Conservation (phyloP, 2,888 invertebrate genomes). For the Tetragonisca angustula region DNA sequence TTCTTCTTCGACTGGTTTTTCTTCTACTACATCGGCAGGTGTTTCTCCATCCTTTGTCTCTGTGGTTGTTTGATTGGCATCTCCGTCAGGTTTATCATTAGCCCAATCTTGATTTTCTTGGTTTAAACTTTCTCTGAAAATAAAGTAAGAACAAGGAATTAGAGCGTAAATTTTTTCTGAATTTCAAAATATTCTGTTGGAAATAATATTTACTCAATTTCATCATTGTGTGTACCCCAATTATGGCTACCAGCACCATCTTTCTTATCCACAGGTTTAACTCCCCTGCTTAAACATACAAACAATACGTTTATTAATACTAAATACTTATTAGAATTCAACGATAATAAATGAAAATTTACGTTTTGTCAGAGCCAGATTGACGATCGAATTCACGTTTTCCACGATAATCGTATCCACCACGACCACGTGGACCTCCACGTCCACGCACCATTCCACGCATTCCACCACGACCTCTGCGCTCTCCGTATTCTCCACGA, state of each 20-base stretch:
- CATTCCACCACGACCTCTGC: slow-evolving; percentile 81
- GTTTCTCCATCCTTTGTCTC: slow-evolving; percentile 78
- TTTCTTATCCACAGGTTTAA: slow-evolving; percentile 96
- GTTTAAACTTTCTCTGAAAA: slow-evolving; percentile 80
- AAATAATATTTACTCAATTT: slow-evolving; percentile 89
- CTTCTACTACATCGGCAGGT: slow-evolving; percentile 79
- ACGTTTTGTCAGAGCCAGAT: slow-evolving; percentile 97
- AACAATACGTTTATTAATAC: slow-evolving; percentile 7
- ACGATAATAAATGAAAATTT: slow-evolving; percentile 61
- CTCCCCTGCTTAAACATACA: slow-evolving; percentile 86
- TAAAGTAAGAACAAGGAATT: neutral
- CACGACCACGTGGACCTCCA: slow-evolving; percentile 80
- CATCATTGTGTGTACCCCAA: slow-evolving; percentile 97
- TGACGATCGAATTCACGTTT: slow-evolving; percentile 97
- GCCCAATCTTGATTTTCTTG: slow-evolving; percentile 80
- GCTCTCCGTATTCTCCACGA: slow-evolving; percentile 76
- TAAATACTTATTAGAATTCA: neutral
- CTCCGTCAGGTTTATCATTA: slow-evolving; percentile 85
- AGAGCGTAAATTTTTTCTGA: neutral
- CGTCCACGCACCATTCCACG: slow-evolving; percentile 81
- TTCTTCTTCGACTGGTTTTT: slow-evolving; percentile 89
- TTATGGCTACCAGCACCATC: slow-evolving; percentile 98
- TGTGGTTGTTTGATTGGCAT: slow-evolving; percentile 63
- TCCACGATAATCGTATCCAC: slow-evolving; percentile 89
- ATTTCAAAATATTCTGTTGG: neutral